Percentiles rank a stretch among this genome's conserved stretches.
Conservation (phyloP, 1,140 invertebrate genomes). For the Trichonephila clavata region DNA sequence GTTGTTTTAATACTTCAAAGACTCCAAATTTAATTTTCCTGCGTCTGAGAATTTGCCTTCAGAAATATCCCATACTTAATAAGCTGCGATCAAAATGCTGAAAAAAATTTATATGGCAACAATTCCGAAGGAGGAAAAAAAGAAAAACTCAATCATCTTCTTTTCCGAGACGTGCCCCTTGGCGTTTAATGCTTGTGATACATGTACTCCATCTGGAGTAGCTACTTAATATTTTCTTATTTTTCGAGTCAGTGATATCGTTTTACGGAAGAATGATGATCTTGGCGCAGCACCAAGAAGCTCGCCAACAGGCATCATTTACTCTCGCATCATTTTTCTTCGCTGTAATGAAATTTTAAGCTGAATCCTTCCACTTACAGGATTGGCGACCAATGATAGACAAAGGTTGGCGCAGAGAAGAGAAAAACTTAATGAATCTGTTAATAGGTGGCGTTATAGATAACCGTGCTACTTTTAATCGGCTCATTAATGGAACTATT, state of each 20-base stretch:
- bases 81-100: neutral
- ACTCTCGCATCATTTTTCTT: neutral
- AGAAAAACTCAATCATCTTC: neutral
- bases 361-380: neutral
- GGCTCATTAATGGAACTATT: neutral
- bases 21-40: no score
- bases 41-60: neutral
- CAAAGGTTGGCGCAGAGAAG: neutral
- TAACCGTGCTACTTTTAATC: neutral
- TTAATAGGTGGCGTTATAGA: neutral
- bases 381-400: neutral
- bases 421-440: neutral
- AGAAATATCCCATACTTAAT: neutral
- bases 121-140: neutral
- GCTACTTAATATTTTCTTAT: slow-evolving; percentile 16
- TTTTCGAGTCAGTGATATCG: neutral
- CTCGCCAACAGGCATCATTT: slow-evolving; percentile 2
- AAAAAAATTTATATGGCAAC: neutral
- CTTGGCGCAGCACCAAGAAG: slow-evolving; percentile 12
- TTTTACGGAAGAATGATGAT: slow-evolving; percentile 9
- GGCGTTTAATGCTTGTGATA: neutral
- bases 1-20: no score
- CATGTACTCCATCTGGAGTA: neutral
- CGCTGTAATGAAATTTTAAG: slow-evolving; percentile 32
- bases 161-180: neutral